These are phyloP conservation scores for Hypsibius dujardini DNA, from an alignment of 1,140 invertebrate genomes.

Conservation along the genomic window DNA sequence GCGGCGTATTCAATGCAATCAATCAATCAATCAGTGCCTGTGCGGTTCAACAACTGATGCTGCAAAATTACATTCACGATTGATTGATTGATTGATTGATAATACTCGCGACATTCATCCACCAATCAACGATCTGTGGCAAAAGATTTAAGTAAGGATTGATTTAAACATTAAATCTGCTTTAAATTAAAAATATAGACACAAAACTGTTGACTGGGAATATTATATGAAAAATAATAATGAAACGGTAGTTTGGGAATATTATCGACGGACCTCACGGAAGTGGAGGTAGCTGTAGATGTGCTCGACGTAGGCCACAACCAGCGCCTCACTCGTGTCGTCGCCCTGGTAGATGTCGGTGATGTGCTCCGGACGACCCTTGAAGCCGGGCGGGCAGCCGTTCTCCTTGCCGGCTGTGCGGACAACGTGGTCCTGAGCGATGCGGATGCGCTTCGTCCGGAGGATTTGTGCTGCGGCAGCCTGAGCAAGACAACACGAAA, in stretches of 20 bases:
- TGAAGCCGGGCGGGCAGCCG: background rate
- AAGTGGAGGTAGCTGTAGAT: constrained; percentile 5
- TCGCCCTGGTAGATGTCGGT: background rate
- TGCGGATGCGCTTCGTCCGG: background rate
- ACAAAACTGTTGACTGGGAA: too few species aligned
- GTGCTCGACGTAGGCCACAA: background rate
- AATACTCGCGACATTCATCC: background rate
- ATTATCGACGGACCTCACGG: background rate
- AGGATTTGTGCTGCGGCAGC: background rate
- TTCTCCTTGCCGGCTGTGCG: background rate
- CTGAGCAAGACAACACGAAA: background rate
- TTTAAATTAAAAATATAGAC: too few species aligned
- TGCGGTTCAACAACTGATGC: too few species aligned
- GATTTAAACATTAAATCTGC: too few species aligned
- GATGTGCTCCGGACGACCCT: background rate
- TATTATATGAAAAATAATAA: too few species aligned
- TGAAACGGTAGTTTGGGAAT: background rate
- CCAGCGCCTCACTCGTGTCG: background rate
- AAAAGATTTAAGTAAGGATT: too few species aligned
- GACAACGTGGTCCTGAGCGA: background rate
- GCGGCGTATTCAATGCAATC: too few species aligned
- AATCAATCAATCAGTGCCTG: too few species aligned
- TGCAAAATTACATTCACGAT: too few species aligned
- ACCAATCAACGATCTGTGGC: background rate
- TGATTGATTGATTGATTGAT: too few species aligned